Evolutionary conservation across 1,140 invertebrate genomes (phyloP), one percentile per base, ranked within the genome.

Genomic region (Diachasmimorpha longicaudata): DNA sequence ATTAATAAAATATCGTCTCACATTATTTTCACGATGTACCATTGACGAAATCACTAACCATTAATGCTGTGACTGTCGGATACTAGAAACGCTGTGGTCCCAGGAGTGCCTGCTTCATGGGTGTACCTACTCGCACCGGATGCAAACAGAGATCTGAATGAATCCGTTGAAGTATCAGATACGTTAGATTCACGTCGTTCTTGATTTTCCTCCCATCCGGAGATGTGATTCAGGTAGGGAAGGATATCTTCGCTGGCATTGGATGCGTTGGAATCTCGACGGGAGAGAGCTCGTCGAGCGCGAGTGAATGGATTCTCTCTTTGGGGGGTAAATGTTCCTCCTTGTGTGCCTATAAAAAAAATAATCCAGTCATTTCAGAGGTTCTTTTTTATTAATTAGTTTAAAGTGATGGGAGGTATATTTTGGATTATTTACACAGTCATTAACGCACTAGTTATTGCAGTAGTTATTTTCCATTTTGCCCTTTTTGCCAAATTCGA

Each of bases 321-420:
- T 76, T 92, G 91, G 74, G 85, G 83, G 23, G 87, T 84, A 81
- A 95, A 95, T 14, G 94, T 94, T 23, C 93, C 93, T 36, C 92
- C 92, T 88, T 93, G 90, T 16, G 90, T 90, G 55, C 85, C 86
- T 86, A 23, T 6, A 78, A 58, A 42, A 68, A 73, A 70, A 70
- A 21, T 14, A 70, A 75, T 70, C 44, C 46, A 5, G 14, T 48
- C 14, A 48, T 48, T 68, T 52, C 31, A 39, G 58, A 48, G 21
- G 19, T 63, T 14, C 37, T 23, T 36, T 36, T 44, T n/a, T n/a
- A n/a, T n/a, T n/a, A n/a, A n/a, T n/a, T n/a, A n/a, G n/a, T n/a
- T n/a, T n/a, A n/a, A n/a, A n/a, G n/a, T n/a, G n/a, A n/a, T n/a
- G n/a, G n/a, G n/a, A n/a, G n/a, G n/a, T n/a, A n/a, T n/a, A n/a